These are phyloP conservation scores for Labeo calbasu DNA, from an alignment of 2,797 vertebrate species.

Conservation along the genomic window DNA sequence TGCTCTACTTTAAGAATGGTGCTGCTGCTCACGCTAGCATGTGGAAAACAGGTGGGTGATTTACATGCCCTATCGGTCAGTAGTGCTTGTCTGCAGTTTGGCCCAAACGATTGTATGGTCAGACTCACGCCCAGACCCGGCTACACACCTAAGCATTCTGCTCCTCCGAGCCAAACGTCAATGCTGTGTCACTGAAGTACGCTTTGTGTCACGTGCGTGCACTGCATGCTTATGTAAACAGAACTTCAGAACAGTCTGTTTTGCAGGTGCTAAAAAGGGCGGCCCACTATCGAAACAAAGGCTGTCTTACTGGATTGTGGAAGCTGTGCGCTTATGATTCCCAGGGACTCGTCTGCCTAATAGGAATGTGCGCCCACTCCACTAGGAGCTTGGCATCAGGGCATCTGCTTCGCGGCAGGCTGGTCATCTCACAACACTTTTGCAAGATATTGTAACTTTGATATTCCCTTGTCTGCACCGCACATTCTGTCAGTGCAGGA, in stretches of 20 bases:
- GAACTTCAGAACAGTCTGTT: too few relatives aligned
- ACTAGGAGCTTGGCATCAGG: too few relatives aligned
- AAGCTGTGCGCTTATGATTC: background rate
- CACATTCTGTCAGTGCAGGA: background rate
- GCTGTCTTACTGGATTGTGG: background rate
- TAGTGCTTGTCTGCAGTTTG: too few relatives aligned
- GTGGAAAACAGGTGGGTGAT: background rate
- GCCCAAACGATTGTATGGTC: too few relatives aligned
- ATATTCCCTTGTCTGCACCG: background rate
- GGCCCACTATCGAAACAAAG: too few relatives aligned
- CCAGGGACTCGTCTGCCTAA: background rate
- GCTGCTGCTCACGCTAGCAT: background rate
- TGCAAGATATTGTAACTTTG: background rate
- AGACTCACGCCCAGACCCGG: too few relatives aligned
- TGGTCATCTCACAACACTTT: background rate
- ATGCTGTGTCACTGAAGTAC: too few relatives aligned
- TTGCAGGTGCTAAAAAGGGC: too few relatives aligned
- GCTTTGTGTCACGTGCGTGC: background rate
- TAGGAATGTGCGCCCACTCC: too few relatives aligned
- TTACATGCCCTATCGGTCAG: too few relatives aligned
- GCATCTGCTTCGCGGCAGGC: background rate
- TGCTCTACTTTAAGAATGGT: background rate
- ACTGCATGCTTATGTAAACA: too few relatives aligned
- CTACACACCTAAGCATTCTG: too few relatives aligned
- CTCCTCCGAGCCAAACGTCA: background rate